Percentiles rank a stretch among this genome's conserved stretches.
These are phyloP conservation scores for Pogona vitticeps DNA, from an alignment of 2,113 vertebrate species.

Conservation along the genomic window DNA sequence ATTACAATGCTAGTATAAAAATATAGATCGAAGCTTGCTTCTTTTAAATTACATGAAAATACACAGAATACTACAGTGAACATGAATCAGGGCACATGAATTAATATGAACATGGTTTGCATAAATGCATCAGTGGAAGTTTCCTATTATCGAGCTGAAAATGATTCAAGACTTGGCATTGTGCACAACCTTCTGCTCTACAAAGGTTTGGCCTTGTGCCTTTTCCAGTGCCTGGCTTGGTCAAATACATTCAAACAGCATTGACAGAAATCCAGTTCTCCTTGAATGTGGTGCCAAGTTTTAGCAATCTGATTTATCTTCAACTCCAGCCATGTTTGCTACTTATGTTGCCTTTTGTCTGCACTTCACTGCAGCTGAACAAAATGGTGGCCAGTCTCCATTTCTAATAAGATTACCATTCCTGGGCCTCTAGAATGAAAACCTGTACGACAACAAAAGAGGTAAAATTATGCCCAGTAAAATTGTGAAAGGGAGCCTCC, in stretches of 20 bases:
- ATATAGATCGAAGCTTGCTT: background rate
- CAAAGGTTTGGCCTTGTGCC: background rate
- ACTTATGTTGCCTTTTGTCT: background rate
- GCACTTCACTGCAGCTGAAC: background rate
- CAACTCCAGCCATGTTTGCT: background rate
- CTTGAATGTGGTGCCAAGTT: accelerated
- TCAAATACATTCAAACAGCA: background rate
- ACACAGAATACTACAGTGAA: background rate
- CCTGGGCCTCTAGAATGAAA: no score
- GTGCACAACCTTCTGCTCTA: slow-evolving; percentile 4
- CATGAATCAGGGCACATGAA: background rate
- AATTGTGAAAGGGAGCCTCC: no score
- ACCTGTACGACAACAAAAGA: background rate
- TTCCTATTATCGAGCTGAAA: background rate
- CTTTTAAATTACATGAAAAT: background rate
- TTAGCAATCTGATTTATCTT: slow-evolving; percentile 1
- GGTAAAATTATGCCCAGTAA: background rate
- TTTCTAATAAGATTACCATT: no score
- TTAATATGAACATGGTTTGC: slow-evolving; percentile 22
- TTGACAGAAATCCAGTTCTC: background rate
- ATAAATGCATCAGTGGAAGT: slow-evolving; percentile 8
- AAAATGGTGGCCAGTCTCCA: background rate
- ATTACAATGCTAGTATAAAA: background rate
- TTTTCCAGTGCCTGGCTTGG: background rate
- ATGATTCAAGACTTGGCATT: background rate